These are phyloP conservation scores for Podocnemis expansa DNA, from an alignment of 2,113 vertebrate genomes.

Conservation along the genomic window DNA sequence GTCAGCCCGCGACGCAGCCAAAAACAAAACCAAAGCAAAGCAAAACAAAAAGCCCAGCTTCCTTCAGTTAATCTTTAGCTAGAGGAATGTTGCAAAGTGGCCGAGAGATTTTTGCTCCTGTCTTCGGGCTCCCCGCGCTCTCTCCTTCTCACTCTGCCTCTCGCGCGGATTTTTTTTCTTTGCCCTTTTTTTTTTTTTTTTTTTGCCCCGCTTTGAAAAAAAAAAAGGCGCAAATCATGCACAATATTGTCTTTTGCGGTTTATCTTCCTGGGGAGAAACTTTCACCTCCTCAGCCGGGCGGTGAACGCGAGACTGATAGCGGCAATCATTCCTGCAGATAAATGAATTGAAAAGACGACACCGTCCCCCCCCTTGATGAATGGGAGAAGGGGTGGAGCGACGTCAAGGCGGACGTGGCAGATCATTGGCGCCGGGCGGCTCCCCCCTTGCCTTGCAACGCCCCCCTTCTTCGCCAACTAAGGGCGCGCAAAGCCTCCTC, in stretches of 20 bases:
- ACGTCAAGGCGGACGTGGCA: slow-evolving; percentile 79
- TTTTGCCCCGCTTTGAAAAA: slow-evolving; percentile 84
- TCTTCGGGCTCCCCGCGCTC: slow-evolving; percentile 40
- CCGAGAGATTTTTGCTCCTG: slow-evolving; percentile 55
- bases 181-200: slow-evolving; percentile 56
- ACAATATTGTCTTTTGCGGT: slow-evolving; percentile 99
- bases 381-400: slow-evolving; percentile 91
- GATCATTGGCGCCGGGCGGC: slow-evolving; percentile 83
- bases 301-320: slow-evolving; percentile 99
- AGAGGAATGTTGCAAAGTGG: slow-evolving; percentile 74
- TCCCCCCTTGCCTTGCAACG: slow-evolving; percentile 81
- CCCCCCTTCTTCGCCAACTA: slow-evolving; percentile 90
- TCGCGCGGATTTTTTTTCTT: slow-evolving; percentile 27
- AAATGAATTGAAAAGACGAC: slow-evolving; percentile 99
- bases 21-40: neutral
- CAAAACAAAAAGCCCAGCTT: slow-evolving; percentile 63
- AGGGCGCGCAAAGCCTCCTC: slow-evolving; percentile 84
- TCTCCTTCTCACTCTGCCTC: slow-evolving; percentile 43
- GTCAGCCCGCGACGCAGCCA: neutral
- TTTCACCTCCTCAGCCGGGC: slow-evolving; percentile 99
- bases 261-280: slow-evolving; percentile 99
- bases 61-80: slow-evolving; percentile 70
- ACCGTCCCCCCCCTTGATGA: slow-evolving; percentile 99
- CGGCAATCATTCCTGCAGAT: slow-evolving; percentile 99
- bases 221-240: slow-evolving; percentile 89